phyloP scores from a whole-genome alignment of 2,113 vertebrate species.

The Mesoclemmys tuberculata region DNA sequence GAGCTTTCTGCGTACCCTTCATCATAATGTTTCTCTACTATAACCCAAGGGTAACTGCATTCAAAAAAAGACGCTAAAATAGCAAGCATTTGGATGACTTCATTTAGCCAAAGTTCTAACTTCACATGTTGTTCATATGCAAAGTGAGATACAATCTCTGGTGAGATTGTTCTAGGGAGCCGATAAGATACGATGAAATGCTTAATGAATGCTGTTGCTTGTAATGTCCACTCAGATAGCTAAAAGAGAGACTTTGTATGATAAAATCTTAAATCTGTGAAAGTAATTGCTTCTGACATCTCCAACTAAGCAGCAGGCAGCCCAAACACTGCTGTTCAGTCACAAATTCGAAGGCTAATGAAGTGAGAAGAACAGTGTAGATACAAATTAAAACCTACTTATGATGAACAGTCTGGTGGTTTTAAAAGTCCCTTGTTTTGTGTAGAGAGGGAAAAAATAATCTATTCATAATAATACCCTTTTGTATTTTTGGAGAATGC shows the following conservation, averaged over 20 bases:
- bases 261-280: conserved; percentile 80
- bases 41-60: neutral
- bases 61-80: conserved; percentile 12
- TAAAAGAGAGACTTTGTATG: conserved; percentile 61
- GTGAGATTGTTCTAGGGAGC: conserved; percentile 51
- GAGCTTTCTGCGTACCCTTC: conserved; percentile 12
- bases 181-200: conserved; percentile 73
- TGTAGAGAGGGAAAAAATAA: conserved; percentile 49
- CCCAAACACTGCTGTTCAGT: conserved; percentile 66
- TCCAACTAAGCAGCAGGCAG: conserved; percentile 73
- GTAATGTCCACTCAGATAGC: conserved; percentile 61
- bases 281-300: conserved; percentile 79
- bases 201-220: conserved; percentile 61
- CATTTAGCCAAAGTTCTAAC: conserved; percentile 35
- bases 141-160: conserved; percentile 61
- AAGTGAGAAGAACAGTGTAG: conserved; percentile 75
- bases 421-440: conserved; percentile 57
- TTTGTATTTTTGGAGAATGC: conserved; percentile 70
- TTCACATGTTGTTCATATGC: conserved; percentile 46
- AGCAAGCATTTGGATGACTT: neutral
- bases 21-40: neutral
- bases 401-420: conserved; percentile 44
- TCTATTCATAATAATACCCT: conserved; percentile 60
- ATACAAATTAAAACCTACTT: conserved; percentile 78
- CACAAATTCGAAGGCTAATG: conserved; percentile 74